phyloP scores from a whole-genome alignment of 2,113 vertebrate species.

The Tapirus terrestris region DNA sequence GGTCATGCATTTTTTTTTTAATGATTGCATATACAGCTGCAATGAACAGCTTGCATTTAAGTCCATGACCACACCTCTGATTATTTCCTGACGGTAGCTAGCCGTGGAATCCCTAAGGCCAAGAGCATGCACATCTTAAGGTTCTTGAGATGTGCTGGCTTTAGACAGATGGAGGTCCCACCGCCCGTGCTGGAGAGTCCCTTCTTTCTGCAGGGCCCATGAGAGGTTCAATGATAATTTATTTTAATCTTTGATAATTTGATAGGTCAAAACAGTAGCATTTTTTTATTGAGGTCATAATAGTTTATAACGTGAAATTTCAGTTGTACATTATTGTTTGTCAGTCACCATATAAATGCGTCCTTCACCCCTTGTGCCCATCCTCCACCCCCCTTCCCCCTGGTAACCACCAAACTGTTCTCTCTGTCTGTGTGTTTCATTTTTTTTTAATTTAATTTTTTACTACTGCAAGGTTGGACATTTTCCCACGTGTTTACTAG shows the following conservation, averaged over 20 bases:
- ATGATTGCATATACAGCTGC: not conserved
- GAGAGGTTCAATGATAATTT: not conserved
- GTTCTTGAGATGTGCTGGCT: not conserved
- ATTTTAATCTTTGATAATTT: not conserved
- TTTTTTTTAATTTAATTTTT: not conserved
- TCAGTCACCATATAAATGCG: too few species aligned
- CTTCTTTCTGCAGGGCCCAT: not conserved
- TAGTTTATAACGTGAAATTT: too few species aligned
- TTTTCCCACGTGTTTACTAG: not conserved
- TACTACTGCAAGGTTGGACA: not conserved
- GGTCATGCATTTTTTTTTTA: not conserved
- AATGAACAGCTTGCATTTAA: not conserved
- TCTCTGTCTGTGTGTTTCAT: too few species aligned
- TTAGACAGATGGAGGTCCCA: not conserved
- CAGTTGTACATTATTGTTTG: too few species aligned
- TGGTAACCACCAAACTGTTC: too few species aligned
- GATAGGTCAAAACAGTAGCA: not conserved
- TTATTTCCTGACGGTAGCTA: not conserved
- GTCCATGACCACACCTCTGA: not conserved
- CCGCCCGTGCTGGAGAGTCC: not conserved
- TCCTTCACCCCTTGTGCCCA: too few species aligned
- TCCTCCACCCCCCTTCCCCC: too few species aligned
- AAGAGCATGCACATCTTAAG: not conserved
- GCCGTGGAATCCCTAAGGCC: not conserved
- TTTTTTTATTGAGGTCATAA: not conserved